Percentiles rank a stretch among this genome's conserved stretches.
These are phyloP conservation scores for Takifugu flavidus DNA, from an alignment of 2,113 vertebrate species.

Conservation along the genomic window DNA sequence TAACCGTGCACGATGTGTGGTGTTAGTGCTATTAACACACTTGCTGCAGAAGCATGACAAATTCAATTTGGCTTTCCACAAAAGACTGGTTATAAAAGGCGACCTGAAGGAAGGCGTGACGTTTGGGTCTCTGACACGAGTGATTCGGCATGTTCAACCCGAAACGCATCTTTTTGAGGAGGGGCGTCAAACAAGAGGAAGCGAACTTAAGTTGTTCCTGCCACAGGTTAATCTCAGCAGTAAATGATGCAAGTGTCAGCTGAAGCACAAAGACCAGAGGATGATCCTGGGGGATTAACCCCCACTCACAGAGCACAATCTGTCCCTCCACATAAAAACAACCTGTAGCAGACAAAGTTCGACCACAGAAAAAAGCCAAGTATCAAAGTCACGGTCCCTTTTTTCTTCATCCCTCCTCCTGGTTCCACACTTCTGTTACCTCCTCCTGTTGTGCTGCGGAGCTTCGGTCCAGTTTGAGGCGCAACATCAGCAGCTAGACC, in stretches of 20 bases:
- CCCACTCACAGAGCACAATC: conserved; percentile 3
- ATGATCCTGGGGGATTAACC: conserved; percentile 38
- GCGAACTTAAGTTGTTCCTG: conserved; percentile 3
- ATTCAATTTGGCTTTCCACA: too few species aligned
- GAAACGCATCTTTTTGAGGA: not conserved
- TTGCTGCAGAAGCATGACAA: too few species aligned
- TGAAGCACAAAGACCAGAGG: conserved; percentile 28
- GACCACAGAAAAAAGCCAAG: too few species aligned
- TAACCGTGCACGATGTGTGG: too few species aligned
- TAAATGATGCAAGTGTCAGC: conserved; percentile 17
- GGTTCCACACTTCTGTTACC: not conserved
- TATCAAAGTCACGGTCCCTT: too few species aligned
- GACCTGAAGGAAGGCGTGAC: too few species aligned
- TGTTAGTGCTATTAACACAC: too few species aligned
- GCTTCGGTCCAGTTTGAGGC: not conserved
- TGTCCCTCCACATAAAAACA: conserved; percentile 2
- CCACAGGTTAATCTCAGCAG: conserved; percentile 12
- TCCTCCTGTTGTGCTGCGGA: not conserved
- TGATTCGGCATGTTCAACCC: not conserved
- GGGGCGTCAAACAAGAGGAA: not conserved
- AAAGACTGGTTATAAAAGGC: too few species aligned
- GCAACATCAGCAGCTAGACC: not conserved
- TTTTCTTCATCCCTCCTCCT: rapidly evolving
- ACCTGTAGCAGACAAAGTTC: not conserved
- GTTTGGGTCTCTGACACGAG: not conserved